Base-by-base conservation (phyloP, 2,888 invertebrate species). In the Sturmia bella region DNA sequence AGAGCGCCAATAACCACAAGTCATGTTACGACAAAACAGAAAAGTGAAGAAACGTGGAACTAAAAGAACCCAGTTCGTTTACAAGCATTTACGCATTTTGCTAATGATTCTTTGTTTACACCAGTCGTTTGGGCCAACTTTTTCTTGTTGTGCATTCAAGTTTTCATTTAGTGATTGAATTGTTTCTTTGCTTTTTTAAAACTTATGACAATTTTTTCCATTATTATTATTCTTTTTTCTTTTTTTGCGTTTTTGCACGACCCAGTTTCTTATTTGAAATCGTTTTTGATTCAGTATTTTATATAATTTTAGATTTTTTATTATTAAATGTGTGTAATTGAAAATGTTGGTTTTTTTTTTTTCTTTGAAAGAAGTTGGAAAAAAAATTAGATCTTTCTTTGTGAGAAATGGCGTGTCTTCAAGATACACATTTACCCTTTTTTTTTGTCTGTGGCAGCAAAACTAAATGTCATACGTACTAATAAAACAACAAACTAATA, bases 141-240 rank as follows among this genome's bases (percentile, higher is more conserved):
- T 78, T 78, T 59, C 37, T 78, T 37, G 39, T 11, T 1, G 72
- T 79, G 66, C 61, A 61, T 73, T 21, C 9, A n/a, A 32, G n/a
- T 37, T 68, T 68, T 45, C n/a, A 39, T 54, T 73, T 73, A 79
- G 73, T 79, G 72, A 79, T 79, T 79, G 78, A 73, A 73, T 70
- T 70, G 74, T 78, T 75, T 52, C 61, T 43, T 54, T 45, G 41
- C 11, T 66, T 61, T 66, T 61, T 43, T 70, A 72, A 50, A 43
- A 72, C 43, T 78, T 66, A 75, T 78, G 82, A 82, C 78, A 82
- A 74, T 64, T 66, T 64, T 64, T 74, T 73, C 68, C 66, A 59
- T 15, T 24, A 56, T 59, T 50, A 41, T 54, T 57, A 37, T 24
- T 61, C 13, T 57, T 37, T 41, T 37, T 12, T 24, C n/a, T n/a